Conservation (phyloP, 2,888 invertebrate species). For the Synergus umbraculus region DNA sequence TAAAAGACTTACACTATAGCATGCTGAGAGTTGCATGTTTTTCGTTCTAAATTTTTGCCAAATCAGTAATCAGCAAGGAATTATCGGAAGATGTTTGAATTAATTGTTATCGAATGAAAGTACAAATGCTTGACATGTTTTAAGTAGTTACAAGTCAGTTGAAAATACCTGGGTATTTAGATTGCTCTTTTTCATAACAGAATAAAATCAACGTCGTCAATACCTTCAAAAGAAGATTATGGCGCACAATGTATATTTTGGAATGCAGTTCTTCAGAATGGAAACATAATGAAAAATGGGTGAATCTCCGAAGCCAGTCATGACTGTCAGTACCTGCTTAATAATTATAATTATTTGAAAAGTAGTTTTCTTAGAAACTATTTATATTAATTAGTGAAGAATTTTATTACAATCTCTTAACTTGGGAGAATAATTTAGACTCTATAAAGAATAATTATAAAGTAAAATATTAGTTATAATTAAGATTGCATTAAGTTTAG, state of each 20-base stretch:
- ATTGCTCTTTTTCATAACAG: not conserved
- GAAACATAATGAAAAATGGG: not conserved
- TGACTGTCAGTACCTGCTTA: slow-evolving; percentile 20
- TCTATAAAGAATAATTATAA: not conserved
- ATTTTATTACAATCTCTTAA: not conserved
- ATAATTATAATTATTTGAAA: not conserved
- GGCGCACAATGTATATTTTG: too few species aligned
- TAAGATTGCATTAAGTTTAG: not conserved
- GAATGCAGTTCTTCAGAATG: not conserved
- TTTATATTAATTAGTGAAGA: too few species aligned
- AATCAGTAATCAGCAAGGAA: not conserved
- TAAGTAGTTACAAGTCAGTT: not conserved
- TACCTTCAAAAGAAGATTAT: slow-evolving; percentile 14
- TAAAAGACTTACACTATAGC: slow-evolving; percentile 4
- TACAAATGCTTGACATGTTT: not conserved
- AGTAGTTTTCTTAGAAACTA: not conserved
- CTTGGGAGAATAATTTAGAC: not conserved
- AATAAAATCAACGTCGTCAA: slow-evolving; percentile 15
- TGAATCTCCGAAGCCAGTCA: not conserved
- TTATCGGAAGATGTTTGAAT: not conserved
- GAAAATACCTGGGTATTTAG: not conserved
- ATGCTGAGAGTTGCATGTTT: slow-evolving; percentile 25
- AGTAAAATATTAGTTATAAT: not conserved
- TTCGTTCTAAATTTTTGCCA: not conserved
- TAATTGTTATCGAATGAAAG: not conserved